Conservation (phyloP, 2,888 invertebrate species). For the Atethmia centrago region DNA sequence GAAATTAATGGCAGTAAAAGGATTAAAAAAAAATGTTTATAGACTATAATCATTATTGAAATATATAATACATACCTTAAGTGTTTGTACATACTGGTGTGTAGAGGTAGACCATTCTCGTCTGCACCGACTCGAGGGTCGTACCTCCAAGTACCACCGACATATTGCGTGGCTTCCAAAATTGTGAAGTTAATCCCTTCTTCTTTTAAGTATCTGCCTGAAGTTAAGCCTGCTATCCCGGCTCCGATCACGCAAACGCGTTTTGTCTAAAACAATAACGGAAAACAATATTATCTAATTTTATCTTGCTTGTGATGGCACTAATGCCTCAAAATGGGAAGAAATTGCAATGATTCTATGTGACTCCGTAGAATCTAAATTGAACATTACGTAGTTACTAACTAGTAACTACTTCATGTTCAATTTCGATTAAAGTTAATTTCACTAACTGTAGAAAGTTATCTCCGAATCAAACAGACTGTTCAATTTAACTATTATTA, state of each 20-base stretch:
- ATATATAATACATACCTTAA: slow-evolving; percentile 90
- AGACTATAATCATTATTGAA: neutral
- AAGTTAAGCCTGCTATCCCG: slow-evolving; percentile 83
- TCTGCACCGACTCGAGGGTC: slow-evolving; percentile 88
- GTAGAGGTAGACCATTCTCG: slow-evolving; percentile 90
- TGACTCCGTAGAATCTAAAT: neutral
- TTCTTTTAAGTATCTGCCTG: slow-evolving; percentile 83
- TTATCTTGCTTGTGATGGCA: neutral
- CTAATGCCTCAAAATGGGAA: neutral
- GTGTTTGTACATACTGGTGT: slow-evolving; percentile 93
- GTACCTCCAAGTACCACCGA: slow-evolving; percentile 87
- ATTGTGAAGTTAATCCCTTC: slow-evolving; percentile 82
- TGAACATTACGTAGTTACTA: too few relatives aligned
- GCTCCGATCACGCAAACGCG: slow-evolving; percentile 86
- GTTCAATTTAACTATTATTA: neutral
- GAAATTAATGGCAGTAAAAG: neutral
- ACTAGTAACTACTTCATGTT: too few relatives aligned
- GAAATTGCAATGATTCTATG: neutral
- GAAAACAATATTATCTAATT: neutral
- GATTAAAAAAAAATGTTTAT: neutral
- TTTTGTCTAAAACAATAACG: slow-evolving; percentile 58
- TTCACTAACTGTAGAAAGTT: neutral
- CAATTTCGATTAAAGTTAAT: neutral
- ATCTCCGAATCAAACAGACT: neutral
- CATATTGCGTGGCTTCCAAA: slow-evolving; percentile 81